phyloP scores from a whole-genome alignment of 2,113 vertebrate genomes.

The Uria aalge region DNA sequence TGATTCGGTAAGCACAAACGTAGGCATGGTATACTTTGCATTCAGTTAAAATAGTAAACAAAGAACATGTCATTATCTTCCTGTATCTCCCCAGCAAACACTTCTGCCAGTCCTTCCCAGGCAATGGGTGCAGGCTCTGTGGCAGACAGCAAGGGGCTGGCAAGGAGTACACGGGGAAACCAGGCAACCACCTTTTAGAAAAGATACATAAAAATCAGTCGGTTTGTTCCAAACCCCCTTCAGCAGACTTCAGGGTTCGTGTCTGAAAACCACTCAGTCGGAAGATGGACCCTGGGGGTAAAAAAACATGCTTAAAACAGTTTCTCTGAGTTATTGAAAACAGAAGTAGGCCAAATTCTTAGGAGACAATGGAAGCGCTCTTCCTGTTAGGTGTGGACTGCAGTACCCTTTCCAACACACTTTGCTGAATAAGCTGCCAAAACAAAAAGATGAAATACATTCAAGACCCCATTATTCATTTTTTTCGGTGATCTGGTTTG shows the following conservation, averaged over 20 bases:
- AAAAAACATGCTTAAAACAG: background rate
- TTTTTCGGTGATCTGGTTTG: background rate
- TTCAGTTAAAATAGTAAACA: background rate
- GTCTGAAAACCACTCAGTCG: background rate
- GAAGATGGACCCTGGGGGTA: background rate
- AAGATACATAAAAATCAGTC: fast-evolving
- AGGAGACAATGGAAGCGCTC: background rate
- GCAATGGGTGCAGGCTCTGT: background rate
- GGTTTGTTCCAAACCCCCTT: background rate
- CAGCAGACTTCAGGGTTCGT: background rate
- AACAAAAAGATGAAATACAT: background rate
- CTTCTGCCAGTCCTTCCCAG: background rate
- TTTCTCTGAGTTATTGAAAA: background rate
- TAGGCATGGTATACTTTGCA: background rate
- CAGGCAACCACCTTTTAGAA: background rate
- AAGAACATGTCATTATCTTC: background rate
- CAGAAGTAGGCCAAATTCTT: background rate
- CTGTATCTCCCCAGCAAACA: background rate
- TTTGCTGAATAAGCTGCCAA: background rate
- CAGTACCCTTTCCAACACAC: background rate
- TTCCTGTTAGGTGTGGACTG: background rate
- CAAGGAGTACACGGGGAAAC: background rate
- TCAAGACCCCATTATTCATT: background rate
- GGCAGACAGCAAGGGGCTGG: background rate
- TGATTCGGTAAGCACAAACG: background rate